Evolutionary conservation across 2,113 vertebrate species (phyloP).

Genomic region (Anguilla japonica): DNA sequence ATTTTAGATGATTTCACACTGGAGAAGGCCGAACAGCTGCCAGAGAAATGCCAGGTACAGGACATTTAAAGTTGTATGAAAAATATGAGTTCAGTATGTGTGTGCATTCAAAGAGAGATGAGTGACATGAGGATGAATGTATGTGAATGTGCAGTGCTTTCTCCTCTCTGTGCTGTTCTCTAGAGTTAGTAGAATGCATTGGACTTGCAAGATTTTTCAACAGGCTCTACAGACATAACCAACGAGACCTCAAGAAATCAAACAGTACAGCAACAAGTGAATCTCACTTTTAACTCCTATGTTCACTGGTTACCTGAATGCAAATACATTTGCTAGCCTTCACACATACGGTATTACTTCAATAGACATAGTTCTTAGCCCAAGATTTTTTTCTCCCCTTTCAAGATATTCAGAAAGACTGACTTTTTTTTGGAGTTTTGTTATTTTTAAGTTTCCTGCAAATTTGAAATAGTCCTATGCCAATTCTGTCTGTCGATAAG

Average conservation of each 20-base stretch:
- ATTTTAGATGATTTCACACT: slow-evolving; percentile 27
- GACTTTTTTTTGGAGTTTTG: too few relatives aligned
- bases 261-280: too few relatives aligned
- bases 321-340: too few relatives aligned
- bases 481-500: too few relatives aligned
- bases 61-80: neutral
- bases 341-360: too few relatives aligned
- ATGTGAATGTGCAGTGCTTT: neutral
- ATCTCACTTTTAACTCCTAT: too few relatives aligned
- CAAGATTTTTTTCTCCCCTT: too few relatives aligned
- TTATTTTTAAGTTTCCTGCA: too few relatives aligned
- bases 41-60: neutral
- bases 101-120: neutral
- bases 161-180: neutral
- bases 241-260: neutral
- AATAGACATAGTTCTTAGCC: too few relatives aligned
- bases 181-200: neutral
- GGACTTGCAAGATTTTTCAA: neutral
- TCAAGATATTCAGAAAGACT: too few relatives aligned
- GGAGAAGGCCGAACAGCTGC: neutral
- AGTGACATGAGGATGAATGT: neutral
- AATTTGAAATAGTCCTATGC: too few relatives aligned
- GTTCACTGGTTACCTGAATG: too few relatives aligned
- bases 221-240: neutral
- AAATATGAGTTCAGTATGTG: neutral